Percentiles rank a stretch among this genome's conserved stretches.
These are phyloP conservation scores for Tragelaphus scriptus DNA, from an alignment of 2,113 vertebrate genomes.

Conservation along the genomic window DNA sequence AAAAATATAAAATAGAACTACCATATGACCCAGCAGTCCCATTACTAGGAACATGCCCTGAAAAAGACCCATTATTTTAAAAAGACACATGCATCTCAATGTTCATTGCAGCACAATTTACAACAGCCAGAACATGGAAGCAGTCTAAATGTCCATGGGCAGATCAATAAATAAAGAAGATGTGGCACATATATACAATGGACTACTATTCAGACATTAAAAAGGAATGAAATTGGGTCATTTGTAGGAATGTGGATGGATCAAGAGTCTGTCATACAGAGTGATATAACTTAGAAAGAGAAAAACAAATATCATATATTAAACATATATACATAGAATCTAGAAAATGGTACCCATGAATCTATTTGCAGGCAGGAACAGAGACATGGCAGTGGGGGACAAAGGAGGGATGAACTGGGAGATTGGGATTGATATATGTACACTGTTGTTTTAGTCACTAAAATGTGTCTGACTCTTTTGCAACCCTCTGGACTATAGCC, in stretches of 20 bases:
- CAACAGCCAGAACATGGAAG: background rate
- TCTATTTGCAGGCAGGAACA: background rate
- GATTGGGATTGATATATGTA: background rate
- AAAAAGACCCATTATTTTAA: background rate
- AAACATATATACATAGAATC: background rate
- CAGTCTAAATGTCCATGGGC: background rate
- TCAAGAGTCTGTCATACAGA: background rate
- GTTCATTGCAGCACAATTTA: background rate
- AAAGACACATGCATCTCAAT: background rate
- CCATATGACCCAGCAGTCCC: background rate
- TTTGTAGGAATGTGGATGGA: background rate
- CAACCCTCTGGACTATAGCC: background rate
- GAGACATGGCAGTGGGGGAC: background rate
- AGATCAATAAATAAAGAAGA: background rate
- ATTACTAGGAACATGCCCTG: background rate
- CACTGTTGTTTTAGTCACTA: background rate
- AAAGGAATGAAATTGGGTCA: background rate
- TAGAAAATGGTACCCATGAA: background rate
- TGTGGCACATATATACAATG: background rate
- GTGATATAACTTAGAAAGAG: background rate
- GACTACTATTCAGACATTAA: background rate
- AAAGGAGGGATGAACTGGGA: background rate
- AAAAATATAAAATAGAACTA: background rate
- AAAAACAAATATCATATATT: background rate
- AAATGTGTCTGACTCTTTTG: background rate